A percentile compares a stretch with the other conserved stretches of the same genome.
These are phyloP conservation scores for Platanista minor DNA, from an alignment of 2,113 vertebrate genomes.

Conservation along the genomic window DNA sequence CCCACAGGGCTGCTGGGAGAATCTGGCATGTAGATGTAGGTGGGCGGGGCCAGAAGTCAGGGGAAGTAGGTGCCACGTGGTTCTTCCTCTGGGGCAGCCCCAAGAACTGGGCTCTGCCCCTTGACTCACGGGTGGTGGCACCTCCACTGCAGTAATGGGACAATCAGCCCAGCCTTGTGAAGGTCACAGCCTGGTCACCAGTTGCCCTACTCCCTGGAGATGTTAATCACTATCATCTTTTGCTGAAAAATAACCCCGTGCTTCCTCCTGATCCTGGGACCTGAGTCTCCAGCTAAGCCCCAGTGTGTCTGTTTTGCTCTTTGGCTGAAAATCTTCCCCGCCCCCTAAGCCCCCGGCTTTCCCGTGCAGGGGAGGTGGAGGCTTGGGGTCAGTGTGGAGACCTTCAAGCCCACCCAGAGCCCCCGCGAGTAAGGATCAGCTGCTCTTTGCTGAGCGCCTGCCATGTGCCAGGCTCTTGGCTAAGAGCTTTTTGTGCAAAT, in stretches of 20 bases:
- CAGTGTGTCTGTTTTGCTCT: background rate
- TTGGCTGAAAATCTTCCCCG: background rate
- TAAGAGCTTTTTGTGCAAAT: accelerated
- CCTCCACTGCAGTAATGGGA: background rate
- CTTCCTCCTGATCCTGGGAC: background rate
- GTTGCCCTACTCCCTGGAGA: background rate
- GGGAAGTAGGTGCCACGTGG: background rate
- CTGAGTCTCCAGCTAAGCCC: background rate
- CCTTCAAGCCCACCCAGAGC: background rate
- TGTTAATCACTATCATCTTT: background rate
- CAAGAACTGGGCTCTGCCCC: background rate
- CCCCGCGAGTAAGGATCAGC: accelerated
- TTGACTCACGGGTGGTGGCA: background rate
- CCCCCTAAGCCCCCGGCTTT: background rate
- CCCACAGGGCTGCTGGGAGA: background rate
- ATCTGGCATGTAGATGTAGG: background rate
- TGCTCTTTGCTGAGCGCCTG: background rate
- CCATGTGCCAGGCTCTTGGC: background rate
- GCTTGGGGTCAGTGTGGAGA: background rate
- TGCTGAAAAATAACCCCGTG: slow-evolving; percentile 5
- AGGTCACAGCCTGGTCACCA: background rate
- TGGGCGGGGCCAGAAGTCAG: accelerated
- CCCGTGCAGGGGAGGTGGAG: background rate
- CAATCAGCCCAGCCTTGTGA: background rate
- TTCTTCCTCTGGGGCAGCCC: background rate